Evolutionary conservation across 2,797 vertebrate genomes (phyloP), one percentile per base, ranked within the genome.

Genomic region (Chanos chanos): DNA sequence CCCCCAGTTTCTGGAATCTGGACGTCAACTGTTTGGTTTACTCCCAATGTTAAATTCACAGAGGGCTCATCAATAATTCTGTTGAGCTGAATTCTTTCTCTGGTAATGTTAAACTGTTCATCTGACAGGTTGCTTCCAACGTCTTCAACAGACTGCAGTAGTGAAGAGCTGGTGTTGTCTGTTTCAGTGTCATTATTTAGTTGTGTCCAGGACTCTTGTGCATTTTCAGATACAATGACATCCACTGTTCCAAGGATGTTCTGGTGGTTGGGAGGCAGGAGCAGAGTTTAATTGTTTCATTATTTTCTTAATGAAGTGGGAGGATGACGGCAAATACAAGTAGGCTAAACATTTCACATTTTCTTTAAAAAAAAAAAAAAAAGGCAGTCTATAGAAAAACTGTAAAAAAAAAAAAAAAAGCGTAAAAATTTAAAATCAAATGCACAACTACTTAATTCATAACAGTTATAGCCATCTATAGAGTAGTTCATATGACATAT

Each of bases 141-240:
- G 21, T 12, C 81, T 83, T 96, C 93, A 45, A 95, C 61, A 0
- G 90, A 85, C 0, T 47, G 3, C 22, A 97, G 69, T 18, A 97
- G 71, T 22, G 9, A 0, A 18, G 86, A 72, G 89, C 84, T 88
- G 1, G 65, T 75, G 49, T 84, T 86, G 13, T 39, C 33, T 1
- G 0, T 1, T 0, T 6, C 36, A 2, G 22, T 1, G 22, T 82
- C 68, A 1, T 67, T 2, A 37, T 88, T 89, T 40, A 94, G 44
- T 9, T n/a, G 0, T 2, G 30, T 5, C 94, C 94, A 96, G 28
- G 77, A 75, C 0, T 4, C 0, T 27, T 0, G 12, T 51, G 81
- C 5, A 7, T 66, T 55, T 1, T 37, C 70, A 25, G 71, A 71
- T 57, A 72, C 36, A 7, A 96, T 70, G n/a, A 75, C 9, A 4